Conservation (phyloP, 1,140 invertebrate genomes). For the Gryon sp. region DNA sequence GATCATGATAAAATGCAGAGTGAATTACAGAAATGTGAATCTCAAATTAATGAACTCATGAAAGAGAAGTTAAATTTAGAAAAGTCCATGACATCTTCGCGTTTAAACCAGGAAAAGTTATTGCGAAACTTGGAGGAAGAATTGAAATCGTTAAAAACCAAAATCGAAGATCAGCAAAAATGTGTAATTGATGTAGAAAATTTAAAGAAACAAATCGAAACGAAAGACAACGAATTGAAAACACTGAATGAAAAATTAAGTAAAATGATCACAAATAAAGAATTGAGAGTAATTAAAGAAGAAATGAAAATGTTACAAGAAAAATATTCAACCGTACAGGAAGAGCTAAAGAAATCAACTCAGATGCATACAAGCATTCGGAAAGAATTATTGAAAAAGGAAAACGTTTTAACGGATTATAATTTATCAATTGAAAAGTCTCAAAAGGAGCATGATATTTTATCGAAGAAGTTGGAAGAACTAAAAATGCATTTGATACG, state of each 20-base stretch:
- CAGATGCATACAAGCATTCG: no score
- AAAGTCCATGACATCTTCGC: neutral
- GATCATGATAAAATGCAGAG: neutral
- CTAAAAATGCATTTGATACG: no score
- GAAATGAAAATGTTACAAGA: neutral
- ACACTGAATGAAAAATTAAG: neutral
- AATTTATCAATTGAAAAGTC: neutral
- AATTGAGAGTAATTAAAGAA: neutral
- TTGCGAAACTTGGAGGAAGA: neutral
- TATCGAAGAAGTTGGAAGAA: conserved; percentile 5
- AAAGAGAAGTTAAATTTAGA: neutral
- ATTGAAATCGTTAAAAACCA: neutral
- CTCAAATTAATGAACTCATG: neutral
- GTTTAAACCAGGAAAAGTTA: neutral
- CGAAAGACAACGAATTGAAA: neutral
- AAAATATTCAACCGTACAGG: neutral
- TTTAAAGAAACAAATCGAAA: neutral
- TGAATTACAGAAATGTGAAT: neutral
- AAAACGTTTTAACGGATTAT: neutral
- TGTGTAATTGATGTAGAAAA: neutral
- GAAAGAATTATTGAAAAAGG: neutral
- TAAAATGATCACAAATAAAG: neutral
- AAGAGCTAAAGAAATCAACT: neutral
- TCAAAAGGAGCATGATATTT: neutral
- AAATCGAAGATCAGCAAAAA: neutral